phyloP scores from a whole-genome alignment of 2,113 vertebrate species.

The Alligator mississippiensis region DNA sequence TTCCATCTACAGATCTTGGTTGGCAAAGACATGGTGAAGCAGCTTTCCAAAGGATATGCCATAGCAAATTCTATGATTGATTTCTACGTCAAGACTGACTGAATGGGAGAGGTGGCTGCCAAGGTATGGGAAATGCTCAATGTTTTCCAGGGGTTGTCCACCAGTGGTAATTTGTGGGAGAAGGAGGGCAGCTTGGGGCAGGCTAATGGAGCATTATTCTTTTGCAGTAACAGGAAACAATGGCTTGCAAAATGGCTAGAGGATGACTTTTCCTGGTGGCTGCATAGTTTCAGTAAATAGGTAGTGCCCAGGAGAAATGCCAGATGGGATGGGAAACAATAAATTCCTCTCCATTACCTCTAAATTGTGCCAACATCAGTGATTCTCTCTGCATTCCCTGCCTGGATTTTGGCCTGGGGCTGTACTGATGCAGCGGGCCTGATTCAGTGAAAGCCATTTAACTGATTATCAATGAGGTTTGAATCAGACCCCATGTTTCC shows the following conservation, averaged over 20 bases:
- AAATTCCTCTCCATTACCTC: background rate
- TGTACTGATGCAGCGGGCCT: background rate
- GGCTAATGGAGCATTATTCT: background rate
- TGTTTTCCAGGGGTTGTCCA: no score
- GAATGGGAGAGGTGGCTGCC: no score
- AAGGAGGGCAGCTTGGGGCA: no score
- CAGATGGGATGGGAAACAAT: background rate
- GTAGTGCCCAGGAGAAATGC: background rate
- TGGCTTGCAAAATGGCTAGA: background rate
- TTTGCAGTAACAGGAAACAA: constrained; percentile 24
- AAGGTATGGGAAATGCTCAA: no score
- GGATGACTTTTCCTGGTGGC: background rate
- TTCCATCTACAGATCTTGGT: no score
- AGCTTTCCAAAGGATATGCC: no score
- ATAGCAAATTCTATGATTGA: no score
- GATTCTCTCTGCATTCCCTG: background rate
- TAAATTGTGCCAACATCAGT: background rate
- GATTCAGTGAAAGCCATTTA: background rate
- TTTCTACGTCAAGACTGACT: no score
- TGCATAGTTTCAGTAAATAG: accelerated
- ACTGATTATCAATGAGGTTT: background rate
- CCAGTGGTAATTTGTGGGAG: no score
- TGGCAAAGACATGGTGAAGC: no score
- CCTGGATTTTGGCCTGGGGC: background rate
- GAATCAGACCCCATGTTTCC: background rate